Evolutionary conservation across 1,140 invertebrate species (phyloP).

Genomic region (Drosophila virilis): DNA sequence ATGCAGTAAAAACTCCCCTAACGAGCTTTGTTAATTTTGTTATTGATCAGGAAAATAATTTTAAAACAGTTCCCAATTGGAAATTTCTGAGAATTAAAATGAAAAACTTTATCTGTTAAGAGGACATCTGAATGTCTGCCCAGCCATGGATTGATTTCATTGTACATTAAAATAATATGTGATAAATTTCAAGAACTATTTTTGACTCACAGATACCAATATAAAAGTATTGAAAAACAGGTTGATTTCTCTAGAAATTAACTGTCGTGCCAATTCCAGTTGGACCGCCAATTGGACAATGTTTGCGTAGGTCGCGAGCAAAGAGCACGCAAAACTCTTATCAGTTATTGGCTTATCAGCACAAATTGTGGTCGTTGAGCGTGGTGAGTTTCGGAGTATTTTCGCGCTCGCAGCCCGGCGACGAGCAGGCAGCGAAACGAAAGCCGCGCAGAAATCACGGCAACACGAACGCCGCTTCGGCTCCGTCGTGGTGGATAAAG

Average conservation of each 20-base stretch:
- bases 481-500: constrained; percentile 9
- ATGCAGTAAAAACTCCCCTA: no score
- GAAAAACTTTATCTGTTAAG: no score
- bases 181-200: no score
- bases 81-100: no score
- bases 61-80: no score
- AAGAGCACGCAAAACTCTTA: constrained; percentile 55
- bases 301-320: constrained; percentile 50
- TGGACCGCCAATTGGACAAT: not conserved
- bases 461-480: constrained; percentile 34
- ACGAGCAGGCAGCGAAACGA: constrained; percentile 41
- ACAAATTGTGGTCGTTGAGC: constrained; percentile 28
- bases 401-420: constrained; percentile 26
- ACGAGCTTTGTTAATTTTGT: no score
- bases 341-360: constrained; percentile 61
- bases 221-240: no score
- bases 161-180: no score
- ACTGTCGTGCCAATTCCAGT: constrained; percentile 12
- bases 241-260: not conserved
- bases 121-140: no score
- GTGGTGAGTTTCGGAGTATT: constrained; percentile 67
- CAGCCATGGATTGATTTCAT: no score
- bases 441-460: constrained; percentile 60
- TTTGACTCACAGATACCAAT: no score
- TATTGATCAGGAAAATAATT: no score